phyloP scores from a whole-genome alignment of 2,113 vertebrate genomes.

The Antennarius striatus region DNA sequence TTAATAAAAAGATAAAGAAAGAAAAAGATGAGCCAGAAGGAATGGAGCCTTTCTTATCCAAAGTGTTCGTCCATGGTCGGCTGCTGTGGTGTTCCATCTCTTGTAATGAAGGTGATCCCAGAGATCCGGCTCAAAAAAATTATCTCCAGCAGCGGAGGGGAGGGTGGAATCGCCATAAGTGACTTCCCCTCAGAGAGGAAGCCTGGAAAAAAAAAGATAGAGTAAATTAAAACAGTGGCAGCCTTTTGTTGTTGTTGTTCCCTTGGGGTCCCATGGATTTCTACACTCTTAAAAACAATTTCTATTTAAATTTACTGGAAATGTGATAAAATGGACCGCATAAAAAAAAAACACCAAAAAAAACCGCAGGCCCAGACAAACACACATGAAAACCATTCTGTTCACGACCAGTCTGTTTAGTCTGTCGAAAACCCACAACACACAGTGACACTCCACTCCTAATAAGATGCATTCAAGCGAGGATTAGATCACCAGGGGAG shows the following conservation, averaged over 20 bases:
- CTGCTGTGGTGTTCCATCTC: slow-evolving; percentile 38
- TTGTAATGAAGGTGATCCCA: slow-evolving; percentile 62
- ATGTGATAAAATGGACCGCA: too few species aligned
- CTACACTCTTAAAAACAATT: background rate
- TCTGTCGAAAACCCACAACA: slow-evolving; percentile 51
- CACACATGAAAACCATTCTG: background rate
- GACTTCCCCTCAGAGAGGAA: slow-evolving; percentile 2
- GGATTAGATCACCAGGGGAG: slow-evolving; percentile 24
- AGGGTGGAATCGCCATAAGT: background rate
- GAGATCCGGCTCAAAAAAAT: slow-evolving; percentile 52
- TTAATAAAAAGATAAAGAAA: slow-evolving; percentile 31
- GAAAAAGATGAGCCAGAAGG: slow-evolving; percentile 9
- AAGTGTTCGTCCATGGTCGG: slow-evolving; percentile 41
- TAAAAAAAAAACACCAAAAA: too few species aligned
- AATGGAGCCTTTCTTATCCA: slow-evolving; percentile 37
- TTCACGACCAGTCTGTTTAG: slow-evolving; percentile 40
- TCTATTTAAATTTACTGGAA: too few species aligned
- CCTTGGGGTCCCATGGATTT: slow-evolving; percentile 6
- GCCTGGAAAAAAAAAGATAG: slow-evolving; percentile 1
- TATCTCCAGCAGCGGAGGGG: slow-evolving; percentile 30
- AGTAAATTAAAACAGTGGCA: slow-evolving; percentile 34
- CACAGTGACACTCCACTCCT: slow-evolving; percentile 34
- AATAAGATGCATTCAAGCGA: slow-evolving; percentile 51
- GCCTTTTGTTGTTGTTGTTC: slow-evolving; percentile 25
- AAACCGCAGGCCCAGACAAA: background rate